Conservation (phyloP, 1,140 invertebrate species). For the Drosophila equinoxialis region DNA sequence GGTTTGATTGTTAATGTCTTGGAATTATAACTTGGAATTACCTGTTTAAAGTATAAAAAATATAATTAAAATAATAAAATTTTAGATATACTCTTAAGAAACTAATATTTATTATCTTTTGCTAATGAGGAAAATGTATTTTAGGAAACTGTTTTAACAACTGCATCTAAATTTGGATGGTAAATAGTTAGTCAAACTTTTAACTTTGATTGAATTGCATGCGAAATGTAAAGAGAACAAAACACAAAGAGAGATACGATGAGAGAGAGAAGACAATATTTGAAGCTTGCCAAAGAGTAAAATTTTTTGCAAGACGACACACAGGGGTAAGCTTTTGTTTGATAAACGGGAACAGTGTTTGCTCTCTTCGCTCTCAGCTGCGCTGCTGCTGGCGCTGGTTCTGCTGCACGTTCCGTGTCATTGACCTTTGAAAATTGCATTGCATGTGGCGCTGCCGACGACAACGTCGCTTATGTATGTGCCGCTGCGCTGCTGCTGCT, state of each 20-base stretch:
- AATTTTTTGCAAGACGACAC: slow-evolving; percentile 26
- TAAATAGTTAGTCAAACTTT: background rate
- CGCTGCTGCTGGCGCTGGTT: slow-evolving; percentile 22
- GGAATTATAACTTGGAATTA: no score
- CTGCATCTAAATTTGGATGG: background rate
- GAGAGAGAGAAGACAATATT: background rate
- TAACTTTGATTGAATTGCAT: background rate
- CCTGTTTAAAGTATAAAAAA: no score
- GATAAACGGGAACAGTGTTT: slow-evolving; percentile 25
- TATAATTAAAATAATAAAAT: no score
- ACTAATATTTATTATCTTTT: no score
- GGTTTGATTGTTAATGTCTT: no score
- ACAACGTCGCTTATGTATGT: slow-evolving; percentile 14
- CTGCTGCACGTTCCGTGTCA: slow-evolving; percentile 72
- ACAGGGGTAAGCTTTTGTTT: slow-evolving; percentile 12
- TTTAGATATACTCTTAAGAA: no score
- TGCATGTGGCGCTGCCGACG: slow-evolving; percentile 50
- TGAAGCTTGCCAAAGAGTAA: slow-evolving; percentile 20
- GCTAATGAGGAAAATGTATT: no score
- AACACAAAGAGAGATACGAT: slow-evolving; percentile 31
- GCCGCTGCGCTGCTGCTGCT: slow-evolving; percentile 15
- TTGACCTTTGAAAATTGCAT: slow-evolving; percentile 82
- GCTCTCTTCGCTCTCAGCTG: slow-evolving; percentile 40
- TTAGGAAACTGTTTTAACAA: no score
- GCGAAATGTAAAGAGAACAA: slow-evolving; percentile 3